phyloP scores from a whole-genome alignment of 2,797 vertebrate genomes.

The Brotula barbata region DNA sequence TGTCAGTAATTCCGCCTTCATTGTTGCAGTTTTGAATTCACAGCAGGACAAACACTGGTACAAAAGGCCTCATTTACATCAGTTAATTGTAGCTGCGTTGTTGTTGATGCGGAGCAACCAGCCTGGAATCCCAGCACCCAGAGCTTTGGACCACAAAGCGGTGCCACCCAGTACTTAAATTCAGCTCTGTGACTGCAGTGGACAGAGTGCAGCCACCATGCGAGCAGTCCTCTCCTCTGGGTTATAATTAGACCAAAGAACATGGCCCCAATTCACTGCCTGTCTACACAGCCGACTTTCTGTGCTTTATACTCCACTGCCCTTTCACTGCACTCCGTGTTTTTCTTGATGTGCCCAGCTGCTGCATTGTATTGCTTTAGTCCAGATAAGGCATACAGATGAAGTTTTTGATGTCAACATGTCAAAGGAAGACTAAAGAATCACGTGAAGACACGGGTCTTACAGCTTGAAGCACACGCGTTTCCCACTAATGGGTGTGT shows the following conservation, averaged over 20 bases:
- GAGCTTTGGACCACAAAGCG: slow-evolving; percentile 62
- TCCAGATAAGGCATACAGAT: slow-evolving; percentile 27
- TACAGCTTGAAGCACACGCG: background rate
- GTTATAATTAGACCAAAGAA: slow-evolving; percentile 74
- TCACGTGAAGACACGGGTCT: background rate
- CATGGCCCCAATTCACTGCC: slow-evolving; percentile 56
- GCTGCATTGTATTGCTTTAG: slow-evolving; percentile 51
- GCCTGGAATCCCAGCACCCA: slow-evolving; percentile 39
- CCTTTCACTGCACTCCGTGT: slow-evolving; percentile 41
- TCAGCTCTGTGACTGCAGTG: slow-evolving; percentile 50
- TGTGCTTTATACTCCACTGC: slow-evolving; percentile 49
- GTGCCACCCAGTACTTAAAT: slow-evolving; percentile 72
- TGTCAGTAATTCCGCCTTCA: background rate
- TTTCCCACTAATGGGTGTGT: background rate
- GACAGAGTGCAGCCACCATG: slow-evolving; percentile 53
- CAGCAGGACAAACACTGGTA: background rate
- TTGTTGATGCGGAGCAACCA: slow-evolving; percentile 42
- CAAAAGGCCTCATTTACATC: slow-evolving; percentile 25
- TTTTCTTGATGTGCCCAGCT: slow-evolving; percentile 42
- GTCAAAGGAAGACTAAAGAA: slow-evolving; percentile 23
- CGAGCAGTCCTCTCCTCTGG: slow-evolving; percentile 48
- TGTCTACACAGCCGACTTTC: slow-evolving; percentile 49
- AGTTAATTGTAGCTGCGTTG: slow-evolving; percentile 16
- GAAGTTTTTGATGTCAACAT: slow-evolving; percentile 48
- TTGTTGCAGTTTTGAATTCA: slow-evolving; percentile 1